Evolutionary conservation across 2,797 vertebrate genomes (phyloP), one percentile per base, ranked within the genome.

Genomic region (Muraenolepis orangiensis): DNA sequence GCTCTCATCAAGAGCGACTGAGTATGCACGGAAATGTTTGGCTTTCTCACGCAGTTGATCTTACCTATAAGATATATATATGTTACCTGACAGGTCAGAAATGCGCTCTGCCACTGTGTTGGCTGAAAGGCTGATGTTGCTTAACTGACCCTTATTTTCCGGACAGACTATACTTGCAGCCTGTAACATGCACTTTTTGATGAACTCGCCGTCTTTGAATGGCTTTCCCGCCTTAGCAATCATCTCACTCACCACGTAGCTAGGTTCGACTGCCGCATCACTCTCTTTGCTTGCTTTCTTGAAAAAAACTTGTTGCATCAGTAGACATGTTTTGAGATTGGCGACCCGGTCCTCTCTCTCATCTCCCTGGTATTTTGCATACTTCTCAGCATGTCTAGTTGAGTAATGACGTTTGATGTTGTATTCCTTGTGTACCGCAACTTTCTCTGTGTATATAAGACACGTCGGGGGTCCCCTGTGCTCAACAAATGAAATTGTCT

Each of bases 241-340:
- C 29, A 46, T 28, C 51, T 72, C 38, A 72, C 71, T 77, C 6
- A n/a, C n/a, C n/a, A n/a, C n/a, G n/a, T n/a, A n/a, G n/a, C n/a
- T n/a, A n/a, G n/a, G n/a, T n/a, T n/a, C 32, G 32, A 78, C 76
- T 14, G 23, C 32, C 32, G 32, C 32, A 34, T 34, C 32, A 34
- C 32, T 34, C 32, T 34, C 32, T 34, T 34, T 34, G 32, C 32
- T 34, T 34, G 61, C 51, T 36, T 73, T 66, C 61, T 66, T 69
- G 42, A 78, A 81, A 10, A 72, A 72, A 46, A 73, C 29, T 73
- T 78, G 73, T 78, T 78, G 80, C 74, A 32, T 74, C 57, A 77
- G 69, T 66, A 78, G 68, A 78, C 69, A 74, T 76, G 71, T 76
- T 74, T 78, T 76, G 74, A 79, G 72, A n/a, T 69, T 66, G 30